A percentile compares a stretch with the other conserved stretches of the same genome.
Evolutionary conservation across 2,797 vertebrate species (phyloP).

Genomic region (Steatocranus sp.): DNA sequence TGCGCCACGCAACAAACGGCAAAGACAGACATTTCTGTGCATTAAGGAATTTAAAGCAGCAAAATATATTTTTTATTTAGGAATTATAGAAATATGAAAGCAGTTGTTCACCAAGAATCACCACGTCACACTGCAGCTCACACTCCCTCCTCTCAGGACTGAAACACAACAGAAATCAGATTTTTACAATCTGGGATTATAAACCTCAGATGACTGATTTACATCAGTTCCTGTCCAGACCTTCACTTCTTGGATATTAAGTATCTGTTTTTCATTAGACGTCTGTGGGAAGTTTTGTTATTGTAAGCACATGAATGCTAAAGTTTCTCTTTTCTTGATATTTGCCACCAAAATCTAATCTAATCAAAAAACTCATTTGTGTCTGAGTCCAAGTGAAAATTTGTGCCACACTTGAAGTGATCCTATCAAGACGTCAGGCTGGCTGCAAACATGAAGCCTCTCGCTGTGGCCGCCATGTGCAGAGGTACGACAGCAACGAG

Average conservation of each 20-base stretch:
- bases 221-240: background rate
- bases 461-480: fast-evolving
- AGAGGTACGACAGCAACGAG: background rate
- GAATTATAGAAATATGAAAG: background rate
- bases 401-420: background rate
- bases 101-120: background rate
- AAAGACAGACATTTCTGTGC: background rate
- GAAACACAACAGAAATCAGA: fast-evolving
- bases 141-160: background rate
- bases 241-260: background rate
- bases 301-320: fast-evolving
- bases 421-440: background rate
- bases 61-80: background rate
- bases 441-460: background rate
- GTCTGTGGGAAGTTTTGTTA: background rate
- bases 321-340: background rate
- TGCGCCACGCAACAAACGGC: background rate
- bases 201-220: fast-evolving
- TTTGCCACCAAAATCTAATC: background rate
- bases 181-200: background rate
- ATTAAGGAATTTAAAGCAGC: background rate
- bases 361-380: background rate
- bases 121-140: fast-evolving
- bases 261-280: fast-evolving
- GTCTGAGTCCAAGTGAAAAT: background rate